Evolutionary conservation across 1,140 invertebrate species (phyloP), one percentile per base, ranked within the genome.

Genomic region (Meteorus sp.): DNA sequence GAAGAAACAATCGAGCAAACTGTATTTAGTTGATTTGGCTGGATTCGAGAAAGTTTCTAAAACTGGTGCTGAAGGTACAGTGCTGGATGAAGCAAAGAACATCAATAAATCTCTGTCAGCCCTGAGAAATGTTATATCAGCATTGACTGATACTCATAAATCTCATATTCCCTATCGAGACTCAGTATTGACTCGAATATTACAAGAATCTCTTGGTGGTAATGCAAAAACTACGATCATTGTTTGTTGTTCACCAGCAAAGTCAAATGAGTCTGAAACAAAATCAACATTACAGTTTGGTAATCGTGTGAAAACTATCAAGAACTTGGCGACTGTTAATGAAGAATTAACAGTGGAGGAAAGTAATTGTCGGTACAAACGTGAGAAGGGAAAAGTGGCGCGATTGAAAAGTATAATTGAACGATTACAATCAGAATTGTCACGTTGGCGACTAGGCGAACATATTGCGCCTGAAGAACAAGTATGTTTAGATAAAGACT

Each of bases 101-200:
- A 99, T 99, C 73, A 99, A 99, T 80, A 99, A 99, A 82, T 99
- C 97, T 9, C 78, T 99, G 43, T 99, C 97, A n/a, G 97, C 97
- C n/a, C 82, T 99, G 61, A 97, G 97, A 72, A 99, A 99, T 79
- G 97, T 99, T 17, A 99, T 99, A 67, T 97, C 97, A 35, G 96
- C 97, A 3, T 81, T 99, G 64, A 97, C 98, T 54, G 97, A 99
- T 82, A 97, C 95, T 65, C 98, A 98, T 84, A 98, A 98, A 85
- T 93, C 93, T 59, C 97, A 99, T 82, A 98, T 99, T 76, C 97
- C 97, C n/a, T 99, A 99, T 85, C 88, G 98, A 86, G 97, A 99
- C 82, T 98, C 95, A 8, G 99, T 99, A 82, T 79, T 99, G 56
- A 99, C 98, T 0, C 86, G 98, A 80, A 99, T 99, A 69, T 83